A percentile compares a stretch with the other conserved stretches of the same genome.
phyloP scores from a whole-genome alignment of 2,797 vertebrate genomes.

The Betta splendens region DNA sequence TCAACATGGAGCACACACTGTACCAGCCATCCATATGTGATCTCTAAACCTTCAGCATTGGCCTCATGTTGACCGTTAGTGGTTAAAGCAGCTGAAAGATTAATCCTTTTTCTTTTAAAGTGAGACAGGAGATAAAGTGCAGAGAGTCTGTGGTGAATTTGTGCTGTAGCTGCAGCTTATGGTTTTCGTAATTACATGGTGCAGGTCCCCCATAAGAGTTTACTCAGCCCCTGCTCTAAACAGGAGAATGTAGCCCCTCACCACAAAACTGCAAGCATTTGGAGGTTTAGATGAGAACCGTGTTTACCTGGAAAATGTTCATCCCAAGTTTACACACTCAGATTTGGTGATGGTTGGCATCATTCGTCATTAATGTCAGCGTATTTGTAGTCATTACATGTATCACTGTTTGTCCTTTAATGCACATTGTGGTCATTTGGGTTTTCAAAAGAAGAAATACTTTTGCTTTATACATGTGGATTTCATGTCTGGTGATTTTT shows the following conservation, averaged over 20 bases:
- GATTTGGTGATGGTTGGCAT: conserved; percentile 7
- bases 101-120: conserved; percentile 56
- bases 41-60: conserved; percentile 27
- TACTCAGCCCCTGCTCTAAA: conserved; percentile 61
- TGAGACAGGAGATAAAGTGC: conserved; percentile 62
- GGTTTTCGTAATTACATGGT: conserved; percentile 76
- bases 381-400: no score
- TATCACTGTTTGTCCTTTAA: no score
- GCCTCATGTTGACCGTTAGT: conserved; percentile 47
- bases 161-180: conserved; percentile 77
- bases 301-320: conserved; percentile 64
- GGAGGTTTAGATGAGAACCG: conserved; percentile 41
- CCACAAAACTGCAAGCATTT: conserved; percentile 67
- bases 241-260: conserved; percentile 60
- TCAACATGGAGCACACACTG: conserved; percentile 24
- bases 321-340: conserved; percentile 16
- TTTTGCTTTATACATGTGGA: conserved; percentile 16
- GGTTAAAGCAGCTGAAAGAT: conserved; percentile 54
- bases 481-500: conserved; percentile 35
- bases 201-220: conserved; percentile 65
- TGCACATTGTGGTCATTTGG: no score
- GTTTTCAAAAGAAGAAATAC: no score
- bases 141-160: conserved; percentile 72
- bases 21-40: conserved; percentile 26
- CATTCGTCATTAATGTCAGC: conserved; percentile 1